Evolutionary conservation across 2,888 invertebrate genomes (phyloP).

Genomic region (Chironomus riparius): DNA sequence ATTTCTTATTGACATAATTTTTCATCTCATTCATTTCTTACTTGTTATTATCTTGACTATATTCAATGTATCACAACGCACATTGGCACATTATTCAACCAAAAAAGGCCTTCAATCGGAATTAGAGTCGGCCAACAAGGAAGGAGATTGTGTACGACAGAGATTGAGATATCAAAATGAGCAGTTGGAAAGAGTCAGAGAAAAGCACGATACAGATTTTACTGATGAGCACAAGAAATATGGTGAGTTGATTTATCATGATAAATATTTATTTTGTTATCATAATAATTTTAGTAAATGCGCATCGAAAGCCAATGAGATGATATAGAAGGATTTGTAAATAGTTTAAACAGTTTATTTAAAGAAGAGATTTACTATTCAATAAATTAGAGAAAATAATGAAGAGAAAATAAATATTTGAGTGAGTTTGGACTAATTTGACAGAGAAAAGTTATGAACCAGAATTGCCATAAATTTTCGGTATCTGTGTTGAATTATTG

Average conservation of each 20-base stretch:
- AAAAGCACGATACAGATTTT: conserved; percentile 38
- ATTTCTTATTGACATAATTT: neutral
- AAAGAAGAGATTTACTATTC: no score
- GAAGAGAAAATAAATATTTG: no score
- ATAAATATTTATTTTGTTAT: no score
- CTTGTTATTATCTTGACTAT: conserved; percentile 8
- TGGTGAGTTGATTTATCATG: conserved; percentile 31
- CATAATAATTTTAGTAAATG: no score
- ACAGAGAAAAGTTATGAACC: no score
- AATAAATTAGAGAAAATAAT: no score
- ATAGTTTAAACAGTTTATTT: no score
- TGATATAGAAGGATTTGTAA: neutral
- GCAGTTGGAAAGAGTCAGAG: conserved; percentile 38
- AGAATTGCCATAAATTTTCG: no score
- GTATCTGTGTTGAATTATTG: no score
- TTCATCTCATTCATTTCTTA: neutral
- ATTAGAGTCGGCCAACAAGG: conserved; percentile 39
- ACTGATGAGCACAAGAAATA: conserved; percentile 39
- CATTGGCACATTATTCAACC: neutral
- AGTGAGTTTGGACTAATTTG: no score
- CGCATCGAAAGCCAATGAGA: neutral
- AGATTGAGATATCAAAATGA: conserved; percentile 40
- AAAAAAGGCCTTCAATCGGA: conserved; percentile 40
- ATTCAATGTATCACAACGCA: neutral
- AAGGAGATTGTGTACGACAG: conserved; percentile 41